Evolutionary conservation across 2,888 invertebrate species (phyloP), one percentile per base, ranked within the genome.

Genomic region (Apamea epomidion): DNA sequence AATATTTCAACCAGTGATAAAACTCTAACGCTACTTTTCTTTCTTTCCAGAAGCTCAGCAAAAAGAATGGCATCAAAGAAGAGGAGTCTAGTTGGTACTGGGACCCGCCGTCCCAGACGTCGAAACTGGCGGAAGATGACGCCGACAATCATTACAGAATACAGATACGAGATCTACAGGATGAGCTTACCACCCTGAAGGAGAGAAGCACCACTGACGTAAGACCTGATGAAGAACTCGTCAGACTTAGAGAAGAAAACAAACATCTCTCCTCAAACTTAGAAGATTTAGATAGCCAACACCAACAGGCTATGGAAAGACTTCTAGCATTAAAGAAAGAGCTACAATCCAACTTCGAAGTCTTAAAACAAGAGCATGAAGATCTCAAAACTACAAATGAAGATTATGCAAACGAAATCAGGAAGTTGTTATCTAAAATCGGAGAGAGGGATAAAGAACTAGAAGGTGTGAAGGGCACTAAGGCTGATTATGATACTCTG

Each of bases 241-340:
- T 92, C 3, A 95, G 97, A 65, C 93, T 98, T 0, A 95, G 97
- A 89, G 97, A 97, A 90, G 97, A 98, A 91, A 98, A 98, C 85
- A 96, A 95, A 86, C 97, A 97, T 83, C 95, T 98, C 37, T 96
- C 97, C 32, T 92, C 93, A 10, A 98, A 97, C 88, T 94, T 98
- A 76, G 98, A 98, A 89, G 98, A 98, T 91, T 94, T 98, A 87
- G 98, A 98, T 91, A 97, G 94, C 71, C 98, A 98, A 93, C 98
- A 98, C 91, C 98, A 98, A 90, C 95, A 97, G 89, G 98, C 98
- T 0, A 98, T 98, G 94, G 98, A 97, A 85, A 97, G 97, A 90
- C 93, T 98, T 32, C 90, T 98, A 0, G 91, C 96, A 8, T 90
- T 97, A 64, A 98, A 98, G 89, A 96, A 94, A 69, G 97, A 97